phyloP scores from a whole-genome alignment of 2,888 invertebrate genomes.

The Leptinotarsa haldemani region DNA sequence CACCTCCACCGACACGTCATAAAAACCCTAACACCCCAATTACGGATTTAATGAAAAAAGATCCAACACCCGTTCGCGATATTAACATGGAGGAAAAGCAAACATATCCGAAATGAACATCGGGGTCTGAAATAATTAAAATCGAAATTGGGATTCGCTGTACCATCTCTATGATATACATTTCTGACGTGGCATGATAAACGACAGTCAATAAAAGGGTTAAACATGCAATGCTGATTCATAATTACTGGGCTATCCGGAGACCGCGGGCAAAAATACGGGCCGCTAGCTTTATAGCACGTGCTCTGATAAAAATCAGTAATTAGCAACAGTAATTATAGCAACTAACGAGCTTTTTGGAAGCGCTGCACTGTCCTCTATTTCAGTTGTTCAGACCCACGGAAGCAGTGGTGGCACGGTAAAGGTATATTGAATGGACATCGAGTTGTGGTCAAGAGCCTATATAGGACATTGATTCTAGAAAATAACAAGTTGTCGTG shows the following conservation, averaged over 20 bases:
- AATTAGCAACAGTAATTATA: conserved; percentile 67
- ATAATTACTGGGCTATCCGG: conserved; percentile 60
- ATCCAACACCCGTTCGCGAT: not conserved
- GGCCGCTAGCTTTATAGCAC: conserved; percentile 61
- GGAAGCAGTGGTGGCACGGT: conserved; percentile 18
- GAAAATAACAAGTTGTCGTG: too few species aligned
- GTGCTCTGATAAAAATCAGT: conserved; percentile 67
- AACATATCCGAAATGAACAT: conserved; percentile 28
- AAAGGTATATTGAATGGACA: too few species aligned
- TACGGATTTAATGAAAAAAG: conserved; percentile 13
- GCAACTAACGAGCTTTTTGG: conserved; percentile 66
- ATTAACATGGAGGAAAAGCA: conserved; percentile 6
- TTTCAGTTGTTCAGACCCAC: conserved; percentile 26
- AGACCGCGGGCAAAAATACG: conserved; percentile 59
- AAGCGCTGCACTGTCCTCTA: conserved; percentile 40
- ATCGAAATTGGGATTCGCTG: conserved; percentile 49
- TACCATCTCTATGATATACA: conserved; percentile 45
- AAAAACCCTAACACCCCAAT: conserved; percentile 7
- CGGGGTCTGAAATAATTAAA: conserved; percentile 47
- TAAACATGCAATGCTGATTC: conserved; percentile 64
- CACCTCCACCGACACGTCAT: not conserved
- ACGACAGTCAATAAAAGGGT: conserved; percentile 64
- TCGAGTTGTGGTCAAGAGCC: too few species aligned
- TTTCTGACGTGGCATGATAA: conserved; percentile 60
- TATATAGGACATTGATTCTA: too few species aligned